These are phyloP conservation scores for Eulacestoma nigropectus DNA, from an alignment of 2,113 vertebrate species.

Conservation along the genomic window DNA sequence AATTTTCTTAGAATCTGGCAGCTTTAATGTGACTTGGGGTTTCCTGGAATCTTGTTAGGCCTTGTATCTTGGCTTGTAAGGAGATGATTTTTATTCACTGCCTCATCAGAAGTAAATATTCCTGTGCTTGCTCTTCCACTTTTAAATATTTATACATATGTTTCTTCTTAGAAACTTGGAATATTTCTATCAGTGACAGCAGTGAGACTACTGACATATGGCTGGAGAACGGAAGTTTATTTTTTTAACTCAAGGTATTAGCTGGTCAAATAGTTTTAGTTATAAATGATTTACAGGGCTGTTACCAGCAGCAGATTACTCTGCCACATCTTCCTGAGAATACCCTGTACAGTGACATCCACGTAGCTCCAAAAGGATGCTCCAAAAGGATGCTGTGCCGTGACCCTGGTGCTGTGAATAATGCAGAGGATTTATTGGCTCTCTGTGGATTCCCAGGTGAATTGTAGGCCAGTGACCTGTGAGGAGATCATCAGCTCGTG, in stretches of 20 bases:
- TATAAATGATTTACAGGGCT: not conserved
- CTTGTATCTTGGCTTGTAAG: not conserved
- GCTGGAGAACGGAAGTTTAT: not conserved
- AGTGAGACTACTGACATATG: not conserved
- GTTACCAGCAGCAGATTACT: not conserved
- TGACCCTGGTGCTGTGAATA: not conserved
- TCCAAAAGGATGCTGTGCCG: not conserved
- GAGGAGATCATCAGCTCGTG: not conserved
- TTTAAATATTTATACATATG: not conserved
- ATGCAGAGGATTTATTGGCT: not conserved
- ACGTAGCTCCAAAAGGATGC: not conserved
- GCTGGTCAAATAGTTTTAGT: not conserved
- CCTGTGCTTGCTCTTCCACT: not conserved
- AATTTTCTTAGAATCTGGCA: not conserved
- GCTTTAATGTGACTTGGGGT: not conserved
- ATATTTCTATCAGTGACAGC: not conserved
- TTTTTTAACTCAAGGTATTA: not conserved
- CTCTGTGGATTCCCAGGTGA: not conserved
- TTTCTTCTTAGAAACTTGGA: not conserved
- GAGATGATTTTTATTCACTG: not conserved
- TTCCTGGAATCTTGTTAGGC: not conserved
- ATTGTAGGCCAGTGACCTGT: not conserved
- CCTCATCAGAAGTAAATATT: conserved; percentile 1
- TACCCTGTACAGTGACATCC: not conserved
- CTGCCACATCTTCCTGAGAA: not conserved